phyloP scores from a whole-genome alignment of 2,113 vertebrate genomes.

The Solea solea region DNA sequence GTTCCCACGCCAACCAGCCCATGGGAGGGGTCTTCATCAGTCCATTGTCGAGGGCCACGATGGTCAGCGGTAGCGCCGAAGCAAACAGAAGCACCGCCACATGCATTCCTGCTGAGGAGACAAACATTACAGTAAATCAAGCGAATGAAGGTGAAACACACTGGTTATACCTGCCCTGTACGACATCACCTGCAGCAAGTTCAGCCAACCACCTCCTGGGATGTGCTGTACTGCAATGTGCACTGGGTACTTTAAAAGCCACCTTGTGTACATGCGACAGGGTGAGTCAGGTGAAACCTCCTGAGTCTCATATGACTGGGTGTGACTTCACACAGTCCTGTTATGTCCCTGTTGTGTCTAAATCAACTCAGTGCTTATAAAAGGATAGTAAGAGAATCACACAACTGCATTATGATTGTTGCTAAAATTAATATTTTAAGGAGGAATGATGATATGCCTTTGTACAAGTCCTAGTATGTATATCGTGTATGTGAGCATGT shows the following conservation, averaged over 20 bases:
- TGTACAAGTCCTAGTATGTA: no score
- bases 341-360: slow-evolving; percentile 1
- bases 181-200: not conserved
- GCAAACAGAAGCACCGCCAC: slow-evolving; percentile 31
- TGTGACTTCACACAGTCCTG: not conserved
- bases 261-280: no score
- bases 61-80: slow-evolving; percentile 49
- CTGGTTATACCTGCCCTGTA: not conserved
- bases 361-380: not conserved
- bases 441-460: no score
- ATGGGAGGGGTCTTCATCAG: slow-evolving; percentile 90
- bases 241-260: no score
- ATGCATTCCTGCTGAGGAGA: slow-evolving; percentile 56
- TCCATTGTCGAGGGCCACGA: slow-evolving; percentile 87
- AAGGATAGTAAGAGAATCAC: no score
- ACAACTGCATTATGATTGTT: no score
- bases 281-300: not conserved
- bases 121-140: not conserved
- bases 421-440: no score
- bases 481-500: no score
- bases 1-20: slow-evolving; percentile 97
- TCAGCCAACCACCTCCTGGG: not conserved
- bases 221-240: no score
- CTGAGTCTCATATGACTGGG: slow-evolving; percentile 43
- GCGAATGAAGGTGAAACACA: not conserved